Evolutionary conservation across 2,888 invertebrate genomes (phyloP).

Genomic region (Ormyrus pomaceus): DNA sequence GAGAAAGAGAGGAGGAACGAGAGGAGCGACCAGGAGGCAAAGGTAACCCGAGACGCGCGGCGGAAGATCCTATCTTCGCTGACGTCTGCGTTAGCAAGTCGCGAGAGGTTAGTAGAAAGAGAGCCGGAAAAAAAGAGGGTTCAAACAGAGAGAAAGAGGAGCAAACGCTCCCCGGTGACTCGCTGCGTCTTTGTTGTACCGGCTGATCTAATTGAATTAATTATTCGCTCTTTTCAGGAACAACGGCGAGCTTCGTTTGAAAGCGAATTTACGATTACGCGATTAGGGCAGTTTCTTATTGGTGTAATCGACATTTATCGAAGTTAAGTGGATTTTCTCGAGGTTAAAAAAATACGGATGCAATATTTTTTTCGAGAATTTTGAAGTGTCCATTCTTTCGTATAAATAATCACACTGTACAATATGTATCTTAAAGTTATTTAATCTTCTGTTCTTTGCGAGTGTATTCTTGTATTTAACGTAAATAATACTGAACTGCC

Average conservation of each 20-base stretch:
- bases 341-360: too few species aligned
- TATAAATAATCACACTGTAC: too few species aligned
- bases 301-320: too few species aligned
- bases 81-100: constrained; percentile 71
- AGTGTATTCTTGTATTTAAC: background rate
- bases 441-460: too few species aligned
- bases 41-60: constrained; percentile 66
- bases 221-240: background rate
- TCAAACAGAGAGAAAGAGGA: constrained; percentile 6
- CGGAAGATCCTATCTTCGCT: constrained; percentile 68
- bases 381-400: too few species aligned
- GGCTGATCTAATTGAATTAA: constrained; percentile 32
- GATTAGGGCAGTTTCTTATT: too few species aligned
- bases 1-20: background rate
- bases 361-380: too few species aligned
- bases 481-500: constrained; percentile 34
- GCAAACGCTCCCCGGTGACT: constrained; percentile 8
- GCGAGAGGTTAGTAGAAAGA: constrained; percentile 52
- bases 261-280: background rate
- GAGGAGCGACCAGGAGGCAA: constrained; percentile 58
- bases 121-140: constrained; percentile 3
- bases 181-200: background rate
- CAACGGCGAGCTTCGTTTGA: background rate
- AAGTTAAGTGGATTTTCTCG: too few species aligned
- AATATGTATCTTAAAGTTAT: too few species aligned